phyloP scores from a whole-genome alignment of 2,113 vertebrate species.

The Salvelinus fontinalis region DNA sequence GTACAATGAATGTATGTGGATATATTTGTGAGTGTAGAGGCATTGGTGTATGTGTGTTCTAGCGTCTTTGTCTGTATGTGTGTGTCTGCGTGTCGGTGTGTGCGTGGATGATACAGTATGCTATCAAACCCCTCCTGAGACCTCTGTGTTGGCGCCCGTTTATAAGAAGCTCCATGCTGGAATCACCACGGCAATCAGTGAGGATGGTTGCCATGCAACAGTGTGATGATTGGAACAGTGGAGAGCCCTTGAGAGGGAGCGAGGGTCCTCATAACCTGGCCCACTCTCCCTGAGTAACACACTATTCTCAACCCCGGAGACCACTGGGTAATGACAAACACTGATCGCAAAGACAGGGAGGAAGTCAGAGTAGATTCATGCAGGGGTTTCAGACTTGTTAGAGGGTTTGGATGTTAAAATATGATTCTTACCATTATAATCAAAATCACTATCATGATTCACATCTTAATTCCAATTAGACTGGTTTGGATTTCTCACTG shows the following conservation, averaged over 20 bases:
- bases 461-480: too few relatives aligned
- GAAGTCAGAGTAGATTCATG: too few relatives aligned
- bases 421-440: too few relatives aligned
- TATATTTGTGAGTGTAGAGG: neutral
- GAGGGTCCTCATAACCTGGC: neutral
- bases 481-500: too few relatives aligned
- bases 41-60: neutral
- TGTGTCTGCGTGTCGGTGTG: neutral
- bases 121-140: neutral
- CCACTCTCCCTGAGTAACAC: neutral
- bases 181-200: conserved; percentile 28
- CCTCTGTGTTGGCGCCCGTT: conserved; percentile 19
- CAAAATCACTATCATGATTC: too few relatives aligned
- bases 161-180: conserved; percentile 49
- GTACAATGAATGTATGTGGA: neutral
- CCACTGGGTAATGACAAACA: neutral
- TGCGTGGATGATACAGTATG: neutral
- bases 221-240: neutral
- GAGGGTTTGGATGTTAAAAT: too few relatives aligned
- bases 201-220: conserved; percentile 8
- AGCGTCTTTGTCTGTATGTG: neutral
- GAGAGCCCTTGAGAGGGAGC: neutral
- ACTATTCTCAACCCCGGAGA: neutral
- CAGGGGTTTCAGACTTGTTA: too few relatives aligned
- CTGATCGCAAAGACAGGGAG: too few relatives aligned